These are phyloP conservation scores for Hymenochirus boettgeri DNA, from an alignment of 2,113 vertebrate genomes.

Conservation along the genomic window DNA sequence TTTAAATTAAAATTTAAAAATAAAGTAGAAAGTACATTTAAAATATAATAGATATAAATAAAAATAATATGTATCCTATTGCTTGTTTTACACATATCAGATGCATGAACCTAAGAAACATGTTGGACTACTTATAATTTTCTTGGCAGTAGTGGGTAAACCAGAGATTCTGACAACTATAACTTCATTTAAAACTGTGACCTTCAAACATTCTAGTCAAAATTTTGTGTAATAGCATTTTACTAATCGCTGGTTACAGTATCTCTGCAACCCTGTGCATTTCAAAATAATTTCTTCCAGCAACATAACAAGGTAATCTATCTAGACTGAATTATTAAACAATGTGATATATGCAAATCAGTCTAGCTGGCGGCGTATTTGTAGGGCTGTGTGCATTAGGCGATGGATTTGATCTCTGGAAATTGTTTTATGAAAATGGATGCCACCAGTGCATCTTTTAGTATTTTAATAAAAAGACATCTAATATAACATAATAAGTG, in stretches of 20 bases:
- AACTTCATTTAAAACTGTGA: too few species aligned
- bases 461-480: constrained; percentile 20
- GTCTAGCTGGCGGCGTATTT: not conserved
- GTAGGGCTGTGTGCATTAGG: constrained; percentile 28
- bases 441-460: constrained; percentile 11
- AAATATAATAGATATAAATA: too few species aligned
- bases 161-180: too few species aligned
- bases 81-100: too few species aligned
- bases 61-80: too few species aligned
- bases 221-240: not conserved
- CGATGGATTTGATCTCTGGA: constrained; percentile 30
- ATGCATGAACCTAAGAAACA: too few species aligned
- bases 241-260: constrained; percentile 9
- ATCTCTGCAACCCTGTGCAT: not conserved
- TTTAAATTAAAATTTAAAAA: too few species aligned
- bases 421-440: constrained; percentile 11
- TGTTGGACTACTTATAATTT: too few species aligned
- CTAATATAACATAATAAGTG: constrained; percentile 14
- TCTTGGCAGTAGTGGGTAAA: too few species aligned
- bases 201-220: not conserved
- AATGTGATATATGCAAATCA: constrained; percentile 47
- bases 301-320: constrained; percentile 50
- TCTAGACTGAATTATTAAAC: constrained; percentile 55
- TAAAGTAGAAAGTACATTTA: too few species aligned
- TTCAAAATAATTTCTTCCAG: constrained; percentile 51